Conservation (phyloP, 2,888 invertebrate genomes). For the Adelognathus sp. region DNA sequence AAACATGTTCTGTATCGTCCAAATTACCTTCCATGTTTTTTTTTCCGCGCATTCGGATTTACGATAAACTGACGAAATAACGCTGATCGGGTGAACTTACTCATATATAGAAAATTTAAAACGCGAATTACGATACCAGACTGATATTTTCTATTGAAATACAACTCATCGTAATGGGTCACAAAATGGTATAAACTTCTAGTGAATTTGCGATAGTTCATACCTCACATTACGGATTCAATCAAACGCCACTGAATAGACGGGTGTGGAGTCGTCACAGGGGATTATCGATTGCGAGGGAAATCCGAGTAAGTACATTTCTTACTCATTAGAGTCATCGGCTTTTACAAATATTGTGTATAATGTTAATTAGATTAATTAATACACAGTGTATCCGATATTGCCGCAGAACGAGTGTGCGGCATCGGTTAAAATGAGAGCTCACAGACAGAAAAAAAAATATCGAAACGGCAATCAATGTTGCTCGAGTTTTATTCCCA, state of each 20-base stretch:
- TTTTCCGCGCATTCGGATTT: too few relatives aligned
- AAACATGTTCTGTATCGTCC: too few relatives aligned
- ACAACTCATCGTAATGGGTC: too few relatives aligned
- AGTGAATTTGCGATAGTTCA: background rate
- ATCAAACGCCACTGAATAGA: background rate
- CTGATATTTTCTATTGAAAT: too few relatives aligned
- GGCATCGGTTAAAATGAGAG: constrained; percentile 43
- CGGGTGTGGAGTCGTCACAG: constrained; percentile 26
- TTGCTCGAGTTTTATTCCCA: constrained; percentile 55
- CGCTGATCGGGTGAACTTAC: too few relatives aligned
- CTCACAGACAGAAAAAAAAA: constrained; percentile 29
- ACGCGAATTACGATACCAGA: too few relatives aligned
- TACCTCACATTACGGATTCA: constrained; percentile 15
- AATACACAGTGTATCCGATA: background rate
- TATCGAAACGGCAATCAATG: constrained; percentile 49
- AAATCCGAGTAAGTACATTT: constrained; percentile 17
- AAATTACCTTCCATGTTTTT: too few relatives aligned
- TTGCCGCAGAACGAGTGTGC: background rate
- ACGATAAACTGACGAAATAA: too few relatives aligned
- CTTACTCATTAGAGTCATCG: constrained; percentile 3
- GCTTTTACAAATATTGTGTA: constrained; percentile 31
- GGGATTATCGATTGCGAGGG: constrained; percentile 35
- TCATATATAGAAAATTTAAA: too few relatives aligned
- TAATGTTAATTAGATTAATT: constrained; percentile 43
- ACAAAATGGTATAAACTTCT: too few relatives aligned